These are phyloP conservation scores for Pyrrhia umbra DNA, from an alignment of 2,888 invertebrate species.

Conservation along the genomic window DNA sequence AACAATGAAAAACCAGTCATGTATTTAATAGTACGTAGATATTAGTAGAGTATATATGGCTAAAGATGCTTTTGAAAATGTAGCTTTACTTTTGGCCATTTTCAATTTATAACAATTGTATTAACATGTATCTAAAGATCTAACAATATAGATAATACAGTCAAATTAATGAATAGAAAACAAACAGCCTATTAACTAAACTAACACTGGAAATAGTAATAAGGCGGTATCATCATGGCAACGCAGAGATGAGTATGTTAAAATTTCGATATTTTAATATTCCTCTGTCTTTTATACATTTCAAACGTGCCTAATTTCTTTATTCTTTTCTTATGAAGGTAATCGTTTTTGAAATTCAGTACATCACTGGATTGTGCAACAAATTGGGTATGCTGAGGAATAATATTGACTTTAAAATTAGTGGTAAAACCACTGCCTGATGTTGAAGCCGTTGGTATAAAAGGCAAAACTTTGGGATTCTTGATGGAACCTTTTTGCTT, in stretches of 20 bases:
- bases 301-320: constrained; percentile 81
- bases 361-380: constrained; percentile 74
- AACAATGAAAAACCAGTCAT: background rate
- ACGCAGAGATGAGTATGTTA: constrained; percentile 58
- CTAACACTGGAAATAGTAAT: constrained; percentile 52
- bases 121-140: constrained; percentile 24
- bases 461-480: constrained; percentile 81
- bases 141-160: constrained; percentile 36
- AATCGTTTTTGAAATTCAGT: constrained; percentile 79
- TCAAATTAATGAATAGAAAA: constrained; percentile 31
- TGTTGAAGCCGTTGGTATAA: constrained; percentile 80
- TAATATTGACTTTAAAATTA: constrained; percentile 80
- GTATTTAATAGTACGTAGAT: background rate
- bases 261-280: constrained; percentile 82
- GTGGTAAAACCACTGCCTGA: constrained; percentile 84
- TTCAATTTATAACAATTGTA: constrained; percentile 25
- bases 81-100: constrained; percentile 11
- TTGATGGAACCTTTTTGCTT: constrained; percentile 69
- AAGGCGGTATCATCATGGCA: constrained; percentile 61
- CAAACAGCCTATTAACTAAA: constrained; percentile 42
- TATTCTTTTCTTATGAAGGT: constrained; percentile 75
- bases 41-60: no score
- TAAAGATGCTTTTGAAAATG: constrained; percentile 13
- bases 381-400: constrained; percentile 78
- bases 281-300: constrained; percentile 78